phyloP scores from a whole-genome alignment of 1,140 invertebrate genomes.

The Drosophila asahinai region DNA sequence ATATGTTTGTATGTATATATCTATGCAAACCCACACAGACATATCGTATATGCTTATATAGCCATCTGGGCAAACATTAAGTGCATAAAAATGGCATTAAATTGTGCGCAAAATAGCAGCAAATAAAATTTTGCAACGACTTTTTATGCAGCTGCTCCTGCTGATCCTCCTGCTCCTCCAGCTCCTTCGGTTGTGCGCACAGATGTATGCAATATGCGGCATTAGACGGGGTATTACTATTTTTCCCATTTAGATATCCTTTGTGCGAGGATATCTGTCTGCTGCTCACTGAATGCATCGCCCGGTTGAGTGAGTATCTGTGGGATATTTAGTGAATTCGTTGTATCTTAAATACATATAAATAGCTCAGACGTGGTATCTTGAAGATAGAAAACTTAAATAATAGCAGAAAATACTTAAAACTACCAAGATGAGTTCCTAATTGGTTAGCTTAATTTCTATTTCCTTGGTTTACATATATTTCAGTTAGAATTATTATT shows the following conservation, averaged over 20 bases:
- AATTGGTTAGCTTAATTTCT: not conserved
- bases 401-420: not conserved
- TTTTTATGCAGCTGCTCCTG: constrained; percentile 11
- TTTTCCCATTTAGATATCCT: constrained; percentile 20
- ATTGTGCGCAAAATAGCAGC: constrained; percentile 78
- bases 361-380: not conserved
- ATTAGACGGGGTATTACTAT: constrained; percentile 6
- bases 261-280: constrained; percentile 17
- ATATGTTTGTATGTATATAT: constrained; percentile 8
- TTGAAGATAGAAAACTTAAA: not conserved
- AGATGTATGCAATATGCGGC: constrained; percentile 70
- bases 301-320: constrained; percentile 7
- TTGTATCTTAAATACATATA: constrained; percentile 2
- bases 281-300: constrained; percentile 6
- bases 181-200: constrained; percentile 20
- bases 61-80: constrained; percentile 64
- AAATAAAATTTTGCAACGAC: constrained; percentile 65
- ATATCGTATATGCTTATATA: constrained; percentile 16
- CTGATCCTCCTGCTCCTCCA: not conserved
- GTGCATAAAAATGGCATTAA: constrained; percentile 78
- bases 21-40: not conserved
- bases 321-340: constrained; percentile 6
- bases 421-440: not conserved
- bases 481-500: not conserved
- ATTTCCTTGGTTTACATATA: no score